A percentile compares a stretch with the other conserved stretches of the same genome.
These are phyloP conservation scores for Gonocerus acuteangulatus DNA, from an alignment of 2,888 invertebrate species.

Conservation along the genomic window DNA sequence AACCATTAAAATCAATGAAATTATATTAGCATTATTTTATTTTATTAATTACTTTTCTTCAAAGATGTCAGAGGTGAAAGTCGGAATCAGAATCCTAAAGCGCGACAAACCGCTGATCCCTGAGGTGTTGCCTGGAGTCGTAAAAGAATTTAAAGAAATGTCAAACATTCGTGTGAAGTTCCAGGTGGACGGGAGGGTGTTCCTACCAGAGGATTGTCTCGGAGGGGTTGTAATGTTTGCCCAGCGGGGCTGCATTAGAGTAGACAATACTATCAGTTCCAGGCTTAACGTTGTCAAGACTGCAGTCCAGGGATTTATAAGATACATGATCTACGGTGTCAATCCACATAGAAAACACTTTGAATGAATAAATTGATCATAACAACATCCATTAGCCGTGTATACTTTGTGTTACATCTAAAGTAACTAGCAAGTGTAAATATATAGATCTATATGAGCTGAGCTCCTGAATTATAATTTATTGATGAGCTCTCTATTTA, in stretches of 20 bases:
- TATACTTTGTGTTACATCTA: too few species aligned
- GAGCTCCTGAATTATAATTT: too few species aligned
- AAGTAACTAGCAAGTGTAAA: too few species aligned
- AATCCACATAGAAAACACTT: slow-evolving; percentile 21
- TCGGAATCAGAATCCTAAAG: slow-evolving; percentile 7
- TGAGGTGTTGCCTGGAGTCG: slow-evolving; percentile 1
- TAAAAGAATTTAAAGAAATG: background rate
- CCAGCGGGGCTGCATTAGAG: slow-evolving; percentile 16
- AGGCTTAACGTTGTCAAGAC: slow-evolving; percentile 16
- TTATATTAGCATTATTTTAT: too few species aligned
- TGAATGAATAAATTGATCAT: background rate
- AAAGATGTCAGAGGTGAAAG: slow-evolving; percentile 14
- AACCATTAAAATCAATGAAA: too few species aligned
- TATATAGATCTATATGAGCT: too few species aligned
- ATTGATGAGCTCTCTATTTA: too few species aligned
- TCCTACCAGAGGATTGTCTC: slow-evolving; percentile 9
- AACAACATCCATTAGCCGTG: too few species aligned
- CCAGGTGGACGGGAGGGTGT: slow-evolving; percentile 15
- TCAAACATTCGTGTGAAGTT: background rate
- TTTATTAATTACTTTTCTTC: too few species aligned
- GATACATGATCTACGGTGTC: slow-evolving; percentile 21
- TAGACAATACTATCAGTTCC: slow-evolving; percentile 26
- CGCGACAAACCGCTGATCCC: slow-evolving; percentile 6
- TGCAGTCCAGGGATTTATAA: slow-evolving; percentile 3
- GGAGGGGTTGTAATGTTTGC: slow-evolving; percentile 29